Conservation (phyloP, 2,888 invertebrate genomes). For the Polietes domitor region DNA sequence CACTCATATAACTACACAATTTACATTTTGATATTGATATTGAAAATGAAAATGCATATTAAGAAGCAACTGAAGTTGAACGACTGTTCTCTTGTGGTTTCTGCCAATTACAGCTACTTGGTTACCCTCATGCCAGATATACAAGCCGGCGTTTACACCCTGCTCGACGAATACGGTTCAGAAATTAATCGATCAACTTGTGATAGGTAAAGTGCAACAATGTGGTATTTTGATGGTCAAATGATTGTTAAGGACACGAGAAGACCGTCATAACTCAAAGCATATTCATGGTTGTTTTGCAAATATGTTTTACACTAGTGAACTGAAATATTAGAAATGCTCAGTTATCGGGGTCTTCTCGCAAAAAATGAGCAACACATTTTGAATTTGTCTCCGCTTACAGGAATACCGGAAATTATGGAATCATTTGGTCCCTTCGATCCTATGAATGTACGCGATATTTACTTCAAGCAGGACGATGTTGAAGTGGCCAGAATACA, state of each 20-base stretch:
- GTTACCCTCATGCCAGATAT: constrained; percentile 85
- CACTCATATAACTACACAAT: too few relatives aligned
- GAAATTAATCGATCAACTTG: constrained; percentile 84
- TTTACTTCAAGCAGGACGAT: constrained; percentile 86
- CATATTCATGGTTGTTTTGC: too few relatives aligned
- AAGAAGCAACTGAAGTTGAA: background rate
- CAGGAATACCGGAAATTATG: constrained; percentile 75
- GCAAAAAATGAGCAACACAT: too few relatives aligned
- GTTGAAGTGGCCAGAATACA: constrained; percentile 87
- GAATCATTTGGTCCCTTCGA: constrained; percentile 83
- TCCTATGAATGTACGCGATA: constrained; percentile 84
- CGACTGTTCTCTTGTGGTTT: background rate
- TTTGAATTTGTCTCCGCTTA: background rate
- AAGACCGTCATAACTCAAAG: too few relatives aligned
- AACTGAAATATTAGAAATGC: too few relatives aligned
- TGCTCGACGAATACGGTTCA: constrained; percentile 84
- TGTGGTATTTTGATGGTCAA: background rate
- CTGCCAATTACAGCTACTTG: constrained; percentile 84
- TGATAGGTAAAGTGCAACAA: constrained; percentile 71
- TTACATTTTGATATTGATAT: background rate
- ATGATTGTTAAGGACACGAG: too few relatives aligned
- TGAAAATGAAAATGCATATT: background rate
- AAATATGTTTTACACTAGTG: too few relatives aligned
- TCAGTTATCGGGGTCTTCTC: too few relatives aligned
- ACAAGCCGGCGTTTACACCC: constrained; percentile 84